Evolutionary conservation across 2,888 invertebrate genomes (phyloP).

Genomic region (Capitulum mitella): DNA sequence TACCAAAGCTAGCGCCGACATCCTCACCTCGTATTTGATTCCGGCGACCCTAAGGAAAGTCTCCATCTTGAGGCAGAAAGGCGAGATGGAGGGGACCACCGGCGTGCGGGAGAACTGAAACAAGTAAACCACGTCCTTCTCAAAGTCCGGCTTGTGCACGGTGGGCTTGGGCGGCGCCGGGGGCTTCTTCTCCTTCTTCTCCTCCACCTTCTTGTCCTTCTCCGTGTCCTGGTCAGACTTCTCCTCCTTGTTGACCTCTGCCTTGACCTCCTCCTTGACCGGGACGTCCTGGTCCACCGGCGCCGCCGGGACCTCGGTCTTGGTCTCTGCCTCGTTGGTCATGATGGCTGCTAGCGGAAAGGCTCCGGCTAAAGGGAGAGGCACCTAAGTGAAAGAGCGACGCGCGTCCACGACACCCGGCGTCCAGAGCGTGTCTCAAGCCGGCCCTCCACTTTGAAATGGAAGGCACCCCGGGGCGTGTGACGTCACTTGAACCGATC

Average conservation of each 20-base stretch:
- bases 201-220: constrained; percentile 35
- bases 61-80: constrained; percentile 91
- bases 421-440: not conserved
- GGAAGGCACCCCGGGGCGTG: constrained; percentile 9
- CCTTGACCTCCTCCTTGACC: constrained; percentile 36
- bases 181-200: constrained; percentile 36
- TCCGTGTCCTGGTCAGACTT: constrained; percentile 37
- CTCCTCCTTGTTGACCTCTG: constrained; percentile 37
- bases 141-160: constrained; percentile 79
- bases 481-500: not conserved
- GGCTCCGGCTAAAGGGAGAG: not conserved
- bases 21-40: constrained; percentile 88
- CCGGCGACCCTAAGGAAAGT: constrained; percentile 87
- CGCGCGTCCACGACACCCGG: not conserved
- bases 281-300: constrained; percentile 34
- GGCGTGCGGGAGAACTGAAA: constrained; percentile 90
- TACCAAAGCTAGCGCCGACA: no score
- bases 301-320: constrained; percentile 29
- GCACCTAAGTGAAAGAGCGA: not conserved
- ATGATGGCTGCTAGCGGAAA: constrained; percentile 27
- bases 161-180: constrained; percentile 59
- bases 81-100: constrained; percentile 79
- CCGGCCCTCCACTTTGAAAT: constrained; percentile 10
- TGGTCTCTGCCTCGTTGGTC: constrained; percentile 36
- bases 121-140: constrained; percentile 86